phyloP scores from a whole-genome alignment of 2,888 invertebrate species.

The Dendrolimus houi region DNA sequence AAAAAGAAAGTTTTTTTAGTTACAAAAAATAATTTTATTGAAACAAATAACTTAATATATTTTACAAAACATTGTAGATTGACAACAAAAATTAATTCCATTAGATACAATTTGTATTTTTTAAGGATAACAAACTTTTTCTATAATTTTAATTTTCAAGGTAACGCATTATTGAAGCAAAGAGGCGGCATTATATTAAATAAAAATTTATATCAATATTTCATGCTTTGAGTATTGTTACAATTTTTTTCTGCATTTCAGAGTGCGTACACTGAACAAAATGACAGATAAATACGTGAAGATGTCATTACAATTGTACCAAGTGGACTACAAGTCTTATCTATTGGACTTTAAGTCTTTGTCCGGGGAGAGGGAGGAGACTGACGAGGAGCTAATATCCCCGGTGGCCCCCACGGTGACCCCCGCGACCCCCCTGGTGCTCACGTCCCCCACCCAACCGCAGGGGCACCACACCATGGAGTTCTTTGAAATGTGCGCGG shows the following conservation, averaged over 20 bases:
- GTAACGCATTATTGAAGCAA: no score
- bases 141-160: no score
- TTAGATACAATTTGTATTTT: no score
- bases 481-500: constrained; percentile 99
- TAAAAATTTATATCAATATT: no score
- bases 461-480: constrained; percentile 98
- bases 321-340: constrained; percentile 99
- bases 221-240: no score
- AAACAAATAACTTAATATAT: no score
- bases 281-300: constrained; percentile 91
- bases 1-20: no score
- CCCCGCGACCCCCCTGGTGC: constrained; percentile 30
- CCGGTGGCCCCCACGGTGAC: constrained; percentile 32
- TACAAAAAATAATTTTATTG: no score
- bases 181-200: no score
- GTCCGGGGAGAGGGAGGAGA: constrained; percentile 83
- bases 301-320: constrained; percentile 99
- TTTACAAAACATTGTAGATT: no score
- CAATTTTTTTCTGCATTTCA: constrained; percentile 25
- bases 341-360: constrained; percentile 97
- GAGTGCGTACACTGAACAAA: constrained; percentile 93
- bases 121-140: no score
- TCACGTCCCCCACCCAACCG: constrained; percentile 25
- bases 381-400: constrained; percentile 47
- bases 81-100: no score